Evolutionary conservation across 2,888 invertebrate genomes (phyloP).

Genomic region (Argyresthia goedartella): DNA sequence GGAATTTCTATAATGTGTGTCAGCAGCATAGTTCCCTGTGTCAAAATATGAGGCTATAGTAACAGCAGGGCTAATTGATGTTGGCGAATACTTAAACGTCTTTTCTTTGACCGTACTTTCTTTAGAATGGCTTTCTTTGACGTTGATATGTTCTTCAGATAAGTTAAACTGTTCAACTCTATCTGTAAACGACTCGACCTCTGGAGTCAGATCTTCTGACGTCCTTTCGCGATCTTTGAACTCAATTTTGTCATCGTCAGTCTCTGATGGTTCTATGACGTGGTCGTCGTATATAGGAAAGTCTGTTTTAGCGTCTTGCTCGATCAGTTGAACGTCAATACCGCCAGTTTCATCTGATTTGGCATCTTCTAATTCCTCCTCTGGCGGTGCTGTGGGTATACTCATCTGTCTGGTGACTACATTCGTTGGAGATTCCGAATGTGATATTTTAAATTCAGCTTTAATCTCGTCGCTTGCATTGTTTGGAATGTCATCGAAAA

Average conservation of each 20-base stretch:
- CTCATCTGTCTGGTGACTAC: constrained; percentile 30
- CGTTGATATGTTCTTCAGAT: not conserved
- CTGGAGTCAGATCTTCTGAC: constrained; percentile 27
- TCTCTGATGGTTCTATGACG: constrained; percentile 49
- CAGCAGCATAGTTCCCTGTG: constrained; percentile 58
- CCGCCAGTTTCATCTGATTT: constrained; percentile 46
- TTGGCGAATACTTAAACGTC: constrained; percentile 7
- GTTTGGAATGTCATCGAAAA: constrained; percentile 35
- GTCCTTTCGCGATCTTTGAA: constrained; percentile 28
- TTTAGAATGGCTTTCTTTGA: constrained; percentile 8
- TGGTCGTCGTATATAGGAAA: constrained; percentile 53
- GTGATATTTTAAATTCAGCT: constrained; percentile 36
- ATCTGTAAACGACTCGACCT: constrained; percentile 46
- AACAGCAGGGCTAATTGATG: constrained; percentile 28
- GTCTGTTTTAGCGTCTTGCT: constrained; percentile 55
- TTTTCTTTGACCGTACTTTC: constrained; percentile 1
- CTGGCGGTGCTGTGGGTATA: constrained; percentile 41
- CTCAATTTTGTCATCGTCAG: constrained; percentile 52
- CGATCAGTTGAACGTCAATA: constrained; percentile 53
- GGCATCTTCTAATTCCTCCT: constrained; percentile 31
- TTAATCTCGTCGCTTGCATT: constrained; percentile 50
- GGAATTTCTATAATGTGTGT: constrained; percentile 46
- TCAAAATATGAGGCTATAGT: constrained; percentile 58
- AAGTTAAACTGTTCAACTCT: constrained; percentile 43
- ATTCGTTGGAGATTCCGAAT: constrained; percentile 25